Evolutionary conservation across 2,888 invertebrate species (phyloP), one percentile per base, ranked within the genome.

Genomic region (Orthonevra nobilis): DNA sequence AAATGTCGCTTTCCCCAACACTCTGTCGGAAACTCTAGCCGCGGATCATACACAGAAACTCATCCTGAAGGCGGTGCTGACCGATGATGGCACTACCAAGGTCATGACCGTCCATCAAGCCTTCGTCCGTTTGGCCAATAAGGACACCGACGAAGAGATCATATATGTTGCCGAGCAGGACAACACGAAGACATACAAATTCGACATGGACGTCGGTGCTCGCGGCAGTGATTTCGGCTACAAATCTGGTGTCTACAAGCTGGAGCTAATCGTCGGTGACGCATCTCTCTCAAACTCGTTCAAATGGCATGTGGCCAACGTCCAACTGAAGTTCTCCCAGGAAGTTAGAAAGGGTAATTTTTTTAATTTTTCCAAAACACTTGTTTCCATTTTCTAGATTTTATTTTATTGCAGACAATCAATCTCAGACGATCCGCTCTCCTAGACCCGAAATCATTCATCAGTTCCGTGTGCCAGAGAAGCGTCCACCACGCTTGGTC

Each of bases 121-220:
- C 0, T 98, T 98, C 88, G 92, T 97, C 19, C 92, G 95, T 48
- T 91, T 98, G 40, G 91, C 92, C 32, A 92, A 94, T 83, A 89
- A 89, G 10, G 90, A 90, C 56, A 91, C 91, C 0, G 90, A 91
- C n/a, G 92, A 93, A 74, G 99, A 99, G 90, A 95, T 97, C 48
- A 93, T 97, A 84, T 98, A 97, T 87, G 95, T 99, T 2, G 96
- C 98, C 0, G 98, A 98, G 86, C 93, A 94, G 2, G 97, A 97
- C 86, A 90, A 90, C 79, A 89, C 91, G 54, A 92, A 93, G 85
- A 89, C 92, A 0, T 98, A 98, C 89, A 96, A 96, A 89, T 94
- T 98, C 81, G 97, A 98, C 86, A 92, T 99, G 92, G 96, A 96
- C 87, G 92, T 97, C 42, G 94, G 94, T 40, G 91, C 92, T 36